These are phyloP conservation scores for Scolopax mira DNA, from an alignment of 2,113 vertebrate species.

Conservation along the genomic window DNA sequence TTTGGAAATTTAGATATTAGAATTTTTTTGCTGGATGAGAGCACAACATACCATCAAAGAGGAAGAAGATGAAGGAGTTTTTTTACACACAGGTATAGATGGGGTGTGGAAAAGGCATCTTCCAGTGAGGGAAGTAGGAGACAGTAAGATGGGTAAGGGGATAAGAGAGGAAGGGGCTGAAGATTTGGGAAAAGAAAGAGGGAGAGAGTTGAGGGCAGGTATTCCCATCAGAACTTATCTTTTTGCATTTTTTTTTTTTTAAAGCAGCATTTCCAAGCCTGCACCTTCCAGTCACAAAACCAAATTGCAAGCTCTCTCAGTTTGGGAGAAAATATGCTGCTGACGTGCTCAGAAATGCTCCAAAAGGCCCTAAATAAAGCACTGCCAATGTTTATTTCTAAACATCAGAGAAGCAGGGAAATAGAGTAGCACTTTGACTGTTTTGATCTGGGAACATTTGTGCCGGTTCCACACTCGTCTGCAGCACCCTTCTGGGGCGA, in stretches of 20 bases:
- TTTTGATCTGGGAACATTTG: conserved; percentile 61
- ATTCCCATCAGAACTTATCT: not conserved
- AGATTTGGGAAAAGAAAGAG: not conserved
- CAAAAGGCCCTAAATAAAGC: conserved; percentile 50
- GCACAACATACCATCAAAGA: not conserved
- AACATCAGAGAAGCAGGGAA: conserved; percentile 67
- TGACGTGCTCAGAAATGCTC: conserved; percentile 50
- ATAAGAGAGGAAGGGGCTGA: not conserved
- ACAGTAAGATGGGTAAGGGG: not conserved
- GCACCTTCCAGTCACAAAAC: conserved; percentile 6
- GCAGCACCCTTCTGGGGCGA: conserved; percentile 57
- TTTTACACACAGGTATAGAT: not conserved
- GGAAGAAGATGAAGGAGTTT: not conserved
- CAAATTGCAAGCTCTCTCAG: not conserved
- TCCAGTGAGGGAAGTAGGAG: not conserved
- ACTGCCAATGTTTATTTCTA: conserved; percentile 74
- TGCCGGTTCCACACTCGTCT: conserved; percentile 71
- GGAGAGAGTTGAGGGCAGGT: not conserved
- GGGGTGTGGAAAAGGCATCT: not conserved
- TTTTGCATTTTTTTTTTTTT: not conserved
- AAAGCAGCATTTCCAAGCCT: conserved; percentile 41
- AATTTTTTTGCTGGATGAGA: not conserved
- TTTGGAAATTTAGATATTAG: not conserved
- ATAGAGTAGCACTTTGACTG: conserved; percentile 51
- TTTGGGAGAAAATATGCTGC: not conserved